Percentiles rank a stretch among this genome's conserved stretches.
Conservation (phyloP, 2,113 vertebrate species). For the Lates calcarifer region DNA sequence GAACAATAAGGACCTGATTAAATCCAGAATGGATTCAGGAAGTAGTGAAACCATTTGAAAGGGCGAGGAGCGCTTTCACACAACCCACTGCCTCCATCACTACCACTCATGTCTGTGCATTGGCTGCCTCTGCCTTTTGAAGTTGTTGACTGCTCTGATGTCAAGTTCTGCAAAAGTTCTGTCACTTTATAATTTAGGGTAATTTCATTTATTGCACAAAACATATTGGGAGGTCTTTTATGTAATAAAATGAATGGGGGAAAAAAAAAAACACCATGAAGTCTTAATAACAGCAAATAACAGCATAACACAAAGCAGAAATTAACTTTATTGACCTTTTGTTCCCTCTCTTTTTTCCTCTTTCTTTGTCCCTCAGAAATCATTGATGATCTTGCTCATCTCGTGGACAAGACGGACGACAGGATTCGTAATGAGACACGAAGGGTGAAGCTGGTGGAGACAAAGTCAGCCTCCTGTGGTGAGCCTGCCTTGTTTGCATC, state of each 20-base stretch:
- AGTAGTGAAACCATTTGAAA: conserved; percentile 58
- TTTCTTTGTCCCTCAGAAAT: conserved; percentile 87
- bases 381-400: conserved; percentile 93
- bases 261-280: conserved; percentile 2
- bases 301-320: not conserved
- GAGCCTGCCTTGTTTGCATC: conserved; percentile 63
- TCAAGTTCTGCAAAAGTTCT: conserved; percentile 42
- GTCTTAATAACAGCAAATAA: conserved; percentile 7
- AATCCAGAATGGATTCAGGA: conserved; percentile 49
- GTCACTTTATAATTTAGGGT: conserved; percentile 43
- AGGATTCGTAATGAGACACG: conserved; percentile 90
- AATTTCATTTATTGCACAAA: conserved; percentile 39
- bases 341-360: not conserved
- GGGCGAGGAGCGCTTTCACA: conserved; percentile 53
- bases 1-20: conserved; percentile 57
- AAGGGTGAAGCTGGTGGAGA: conserved; percentile 91
- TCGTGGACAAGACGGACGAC: conserved; percentile 94
- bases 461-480: conserved; percentile 94
- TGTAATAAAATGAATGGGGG: conserved; percentile 29
- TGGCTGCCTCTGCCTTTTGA: conserved; percentile 49
- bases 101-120: conserved; percentile 45
- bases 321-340: not conserved
- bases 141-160: conserved; percentile 50
- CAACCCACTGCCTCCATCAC: conserved; percentile 27
- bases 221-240: conserved; percentile 42